These are phyloP conservation scores for Gymnogyps californianus DNA, from an alignment of 2,113 vertebrate species.

Conservation along the genomic window DNA sequence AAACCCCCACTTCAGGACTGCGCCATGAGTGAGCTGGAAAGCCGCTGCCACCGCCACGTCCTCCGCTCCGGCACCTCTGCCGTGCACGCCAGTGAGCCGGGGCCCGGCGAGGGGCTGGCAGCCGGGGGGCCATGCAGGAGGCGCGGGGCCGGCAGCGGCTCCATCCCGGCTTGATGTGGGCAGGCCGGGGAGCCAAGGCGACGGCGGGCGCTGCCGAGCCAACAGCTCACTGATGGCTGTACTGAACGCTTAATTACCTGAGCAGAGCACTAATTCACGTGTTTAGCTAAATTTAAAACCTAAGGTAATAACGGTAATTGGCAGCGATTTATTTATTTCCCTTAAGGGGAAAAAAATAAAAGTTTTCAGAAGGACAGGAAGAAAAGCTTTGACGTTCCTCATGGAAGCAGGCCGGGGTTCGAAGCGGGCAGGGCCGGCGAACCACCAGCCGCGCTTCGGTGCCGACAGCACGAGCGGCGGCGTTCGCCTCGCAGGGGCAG, in stretches of 20 bases:
- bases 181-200: not conserved
- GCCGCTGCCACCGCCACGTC: not conserved
- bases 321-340: not conserved
- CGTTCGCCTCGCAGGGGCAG: fast-evolving
- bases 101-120: not conserved
- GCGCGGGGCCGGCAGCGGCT: not conserved
- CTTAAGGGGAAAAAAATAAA: not conserved
- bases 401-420: not conserved
- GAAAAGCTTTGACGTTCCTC: slow-evolving; percentile 22
- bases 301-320: not conserved
- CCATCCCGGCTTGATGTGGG: not conserved
- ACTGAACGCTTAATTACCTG: not conserved
- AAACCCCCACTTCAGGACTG: not conserved
- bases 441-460: fast-evolving
- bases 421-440: not conserved
- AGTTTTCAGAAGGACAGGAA: not conserved
- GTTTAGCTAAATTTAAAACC: not conserved
- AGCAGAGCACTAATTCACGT: not conserved
- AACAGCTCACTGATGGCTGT: slow-evolving; percentile 24
- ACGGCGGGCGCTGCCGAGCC: not conserved
- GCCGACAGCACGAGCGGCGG: fast-evolving
- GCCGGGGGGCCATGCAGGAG: not conserved
- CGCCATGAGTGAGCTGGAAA: not conserved
- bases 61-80: not conserved
- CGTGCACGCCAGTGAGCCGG: not conserved